Percentiles rank a stretch among this genome's conserved stretches.
These are phyloP conservation scores for Heterodera carotae DNA, from an alignment of 1,140 invertebrate species.

Conservation along the genomic window DNA sequence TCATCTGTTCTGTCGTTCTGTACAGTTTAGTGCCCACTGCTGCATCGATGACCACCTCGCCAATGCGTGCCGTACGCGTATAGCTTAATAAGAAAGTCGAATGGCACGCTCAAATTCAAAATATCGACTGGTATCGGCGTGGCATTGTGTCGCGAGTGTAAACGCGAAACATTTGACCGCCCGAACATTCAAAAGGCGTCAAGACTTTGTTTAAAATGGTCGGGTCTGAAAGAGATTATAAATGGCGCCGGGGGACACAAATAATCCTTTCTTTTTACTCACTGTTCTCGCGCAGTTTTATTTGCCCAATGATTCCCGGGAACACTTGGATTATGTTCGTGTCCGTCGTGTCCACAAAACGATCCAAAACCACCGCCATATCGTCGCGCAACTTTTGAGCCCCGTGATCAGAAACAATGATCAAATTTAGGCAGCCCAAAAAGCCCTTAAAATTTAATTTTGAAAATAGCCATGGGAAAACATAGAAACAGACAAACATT, in stretches of 20 bases:
- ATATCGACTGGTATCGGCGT: conserved; percentile 21
- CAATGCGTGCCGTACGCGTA: conserved; percentile 22
- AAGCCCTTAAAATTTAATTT: conserved; percentile 31
- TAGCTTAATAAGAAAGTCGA: conserved; percentile 1
- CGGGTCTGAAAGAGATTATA: not conserved
- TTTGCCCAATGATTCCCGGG: conserved; percentile 38
- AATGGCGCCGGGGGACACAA: not conserved
- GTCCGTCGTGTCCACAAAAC: conserved; percentile 30
- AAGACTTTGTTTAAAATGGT: conserved; percentile 17
- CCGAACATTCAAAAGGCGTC: conserved; percentile 16
- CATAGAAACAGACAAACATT: conserved; percentile 11
- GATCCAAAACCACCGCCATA: conserved; percentile 30
- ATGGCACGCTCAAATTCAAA: not conserved
- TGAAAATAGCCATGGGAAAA: not conserved
- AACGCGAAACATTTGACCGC: conserved; percentile 24
- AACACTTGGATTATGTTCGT: conserved; percentile 17
- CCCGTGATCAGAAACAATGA: conserved; percentile 63
- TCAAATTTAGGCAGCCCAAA: conserved; percentile 57
- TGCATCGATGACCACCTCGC: conserved; percentile 32
- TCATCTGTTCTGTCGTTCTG: conserved; percentile 5
- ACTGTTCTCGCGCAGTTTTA: conserved; percentile 40
- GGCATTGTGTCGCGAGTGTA: conserved; percentile 30
- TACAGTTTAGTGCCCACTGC: conserved; percentile 11
- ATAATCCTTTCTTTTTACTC: not conserved
- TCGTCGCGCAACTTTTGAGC: conserved; percentile 39